A percentile compares a stretch with the other conserved stretches of the same genome.
Evolutionary conservation across 92 coral and sea anemone genomes (phyloP).

Genomic region (Metridium senile): DNA sequence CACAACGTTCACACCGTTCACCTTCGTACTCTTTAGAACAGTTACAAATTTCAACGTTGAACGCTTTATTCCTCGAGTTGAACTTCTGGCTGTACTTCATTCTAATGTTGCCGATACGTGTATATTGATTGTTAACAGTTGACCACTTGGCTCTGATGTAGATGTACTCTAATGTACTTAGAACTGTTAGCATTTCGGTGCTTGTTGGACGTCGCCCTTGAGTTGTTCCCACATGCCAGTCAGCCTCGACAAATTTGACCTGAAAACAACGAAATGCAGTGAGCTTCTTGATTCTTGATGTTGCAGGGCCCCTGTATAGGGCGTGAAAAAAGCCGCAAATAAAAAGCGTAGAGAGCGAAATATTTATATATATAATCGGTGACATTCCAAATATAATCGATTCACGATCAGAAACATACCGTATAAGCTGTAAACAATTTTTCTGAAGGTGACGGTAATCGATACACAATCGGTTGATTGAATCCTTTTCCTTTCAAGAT

Average conservation of each 20-base stretch:
- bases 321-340: too few relatives aligned
- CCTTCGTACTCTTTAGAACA: slow-evolving; percentile 86
- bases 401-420: slow-evolving; percentile 61
- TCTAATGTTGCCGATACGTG: slow-evolving; percentile 45
- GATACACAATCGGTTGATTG: slow-evolving; percentile 60
- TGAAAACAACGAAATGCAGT: slow-evolving; percentile 18
- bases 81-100: slow-evolving; percentile 40
- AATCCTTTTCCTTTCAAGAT: slow-evolving; percentile 79
- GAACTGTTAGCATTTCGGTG: slow-evolving; percentile 72
- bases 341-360: too few relatives aligned
- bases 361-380: too few relatives aligned
- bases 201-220: slow-evolving; percentile 75
- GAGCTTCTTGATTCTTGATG: neutral
- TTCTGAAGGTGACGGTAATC: slow-evolving; percentile 59
- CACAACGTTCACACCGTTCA: slow-evolving; percentile 91
- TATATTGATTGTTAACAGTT: slow-evolving; percentile 26
- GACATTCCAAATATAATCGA: too few relatives aligned
- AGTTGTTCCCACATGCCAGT: slow-evolving; percentile 77
- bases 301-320: too few relatives aligned
- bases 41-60: slow-evolving; percentile 77
- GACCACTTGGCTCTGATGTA: slow-evolving; percentile 91
- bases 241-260: slow-evolving; percentile 76
- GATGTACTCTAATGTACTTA: slow-evolving; percentile 70
- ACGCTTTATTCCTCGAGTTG: slow-evolving; percentile 14
- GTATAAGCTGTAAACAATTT: slow-evolving; percentile 33